phyloP scores from a whole-genome alignment of 2,113 vertebrate genomes.

The Lepidothrix coronata region DNA sequence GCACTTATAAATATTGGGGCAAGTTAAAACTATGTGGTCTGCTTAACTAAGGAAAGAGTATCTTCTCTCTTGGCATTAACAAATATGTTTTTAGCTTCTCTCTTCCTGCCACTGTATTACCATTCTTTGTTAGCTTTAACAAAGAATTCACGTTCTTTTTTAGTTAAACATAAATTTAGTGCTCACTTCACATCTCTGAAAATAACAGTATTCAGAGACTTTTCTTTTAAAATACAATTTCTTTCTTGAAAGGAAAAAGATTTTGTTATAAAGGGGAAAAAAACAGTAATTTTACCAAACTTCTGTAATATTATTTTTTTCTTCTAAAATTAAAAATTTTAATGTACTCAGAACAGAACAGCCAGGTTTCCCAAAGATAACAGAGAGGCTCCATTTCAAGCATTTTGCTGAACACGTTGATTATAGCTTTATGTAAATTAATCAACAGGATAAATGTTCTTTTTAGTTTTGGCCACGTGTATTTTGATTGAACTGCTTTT shows the following conservation, averaged over 20 bases:
- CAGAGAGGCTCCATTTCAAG: background rate
- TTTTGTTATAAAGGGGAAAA: background rate
- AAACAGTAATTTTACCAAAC: background rate
- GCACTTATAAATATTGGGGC: rapidly evolving
- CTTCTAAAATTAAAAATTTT: background rate
- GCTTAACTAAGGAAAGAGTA: background rate
- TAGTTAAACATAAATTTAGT: background rate
- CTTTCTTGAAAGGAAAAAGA: background rate
- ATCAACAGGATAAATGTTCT: background rate
- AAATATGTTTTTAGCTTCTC: rapidly evolving
- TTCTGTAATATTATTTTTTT: background rate
- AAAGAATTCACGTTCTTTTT: background rate
- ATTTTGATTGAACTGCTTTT: background rate
- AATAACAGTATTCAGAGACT: background rate
- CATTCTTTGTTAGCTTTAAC: background rate
- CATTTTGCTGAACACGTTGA: background rate
- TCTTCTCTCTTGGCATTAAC: background rate
- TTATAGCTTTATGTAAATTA: slow-evolving; percentile 13
- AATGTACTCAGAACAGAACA: background rate
- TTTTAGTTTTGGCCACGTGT: background rate
- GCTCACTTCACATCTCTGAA: background rate
- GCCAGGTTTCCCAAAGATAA: background rate
- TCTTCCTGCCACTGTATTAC: background rate
- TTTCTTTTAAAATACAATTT: background rate
- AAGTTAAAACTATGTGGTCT: background rate